phyloP scores from a whole-genome alignment of 2,797 vertebrate genomes.

The Megalops cyprinoides region DNA sequence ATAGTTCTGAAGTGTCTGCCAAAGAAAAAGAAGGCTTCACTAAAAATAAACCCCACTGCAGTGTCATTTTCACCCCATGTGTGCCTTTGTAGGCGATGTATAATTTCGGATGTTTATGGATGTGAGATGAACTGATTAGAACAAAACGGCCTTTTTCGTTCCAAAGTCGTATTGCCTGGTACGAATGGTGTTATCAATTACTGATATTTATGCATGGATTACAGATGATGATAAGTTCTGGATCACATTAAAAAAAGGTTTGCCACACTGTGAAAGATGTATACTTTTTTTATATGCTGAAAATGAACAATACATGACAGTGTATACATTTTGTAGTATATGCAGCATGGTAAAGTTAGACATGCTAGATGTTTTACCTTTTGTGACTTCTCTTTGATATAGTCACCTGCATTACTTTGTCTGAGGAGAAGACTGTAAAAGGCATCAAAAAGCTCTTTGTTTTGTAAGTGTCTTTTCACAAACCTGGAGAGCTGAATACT shows the following conservation, averaged over 20 bases:
- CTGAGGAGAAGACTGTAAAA: no score
- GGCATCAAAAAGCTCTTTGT: no score
- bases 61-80: background rate
- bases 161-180: background rate
- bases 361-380: background rate
- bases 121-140: background rate
- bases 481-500: no score
- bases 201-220: background rate
- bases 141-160: background rate
- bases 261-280: no score
- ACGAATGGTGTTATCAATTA: background rate
- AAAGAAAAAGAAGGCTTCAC: background rate
- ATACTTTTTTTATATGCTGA: no score
- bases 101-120: background rate
- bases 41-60: background rate
- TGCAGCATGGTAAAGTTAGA: background rate
- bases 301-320: no score
- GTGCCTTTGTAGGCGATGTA: background rate
- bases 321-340: background rate
- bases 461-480: no score
- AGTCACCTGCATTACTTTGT: no score
- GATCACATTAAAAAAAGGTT: background rate
- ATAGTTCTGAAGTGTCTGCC: background rate
- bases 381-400: background rate
- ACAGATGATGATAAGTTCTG: background rate